phyloP scores from a whole-genome alignment of 2,888 invertebrate species.

The Hanleya hanleyi region DNA sequence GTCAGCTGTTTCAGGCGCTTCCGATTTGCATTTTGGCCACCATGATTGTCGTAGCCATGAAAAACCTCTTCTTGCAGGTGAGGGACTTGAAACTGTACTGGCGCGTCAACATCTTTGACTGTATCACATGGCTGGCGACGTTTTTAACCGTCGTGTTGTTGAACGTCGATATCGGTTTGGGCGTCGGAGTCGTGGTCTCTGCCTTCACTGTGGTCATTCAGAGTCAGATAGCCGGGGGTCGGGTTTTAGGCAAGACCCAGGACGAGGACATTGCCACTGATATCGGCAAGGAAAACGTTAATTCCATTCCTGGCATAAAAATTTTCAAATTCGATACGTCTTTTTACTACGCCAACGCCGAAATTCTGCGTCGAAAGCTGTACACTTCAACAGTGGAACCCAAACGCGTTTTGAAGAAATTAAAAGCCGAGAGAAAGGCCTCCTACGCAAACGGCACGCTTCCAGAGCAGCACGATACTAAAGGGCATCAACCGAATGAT shows the following conservation, averaged over 20 bases:
- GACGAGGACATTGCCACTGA: not conserved
- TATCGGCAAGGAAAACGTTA: slow-evolving; percentile 6
- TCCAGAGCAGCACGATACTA: not conserved
- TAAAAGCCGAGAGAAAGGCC: not conserved
- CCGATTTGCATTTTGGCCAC: slow-evolving; percentile 70
- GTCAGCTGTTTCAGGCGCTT: slow-evolving; percentile 59
- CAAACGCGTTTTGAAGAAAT: not conserved
- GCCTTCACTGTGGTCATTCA: slow-evolving; percentile 47
- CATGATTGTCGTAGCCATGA: slow-evolving; percentile 73
- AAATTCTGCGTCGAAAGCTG: slow-evolving; percentile 43
- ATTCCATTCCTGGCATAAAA: slow-evolving; percentile 24
- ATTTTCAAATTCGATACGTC: slow-evolving; percentile 43
- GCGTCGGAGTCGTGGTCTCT: slow-evolving; percentile 53
- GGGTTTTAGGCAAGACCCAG: slow-evolving; percentile 4
- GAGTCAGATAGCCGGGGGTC: slow-evolving; percentile 40
- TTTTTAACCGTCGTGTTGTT: slow-evolving; percentile 48
- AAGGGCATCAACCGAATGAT: not conserved
- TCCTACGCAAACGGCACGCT: not conserved
- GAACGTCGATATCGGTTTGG: slow-evolving; percentile 59
- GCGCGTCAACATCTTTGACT: slow-evolving; percentile 85
- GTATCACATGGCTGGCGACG: slow-evolving; percentile 73
- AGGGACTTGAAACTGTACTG: slow-evolving; percentile 81
- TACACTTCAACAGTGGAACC: slow-evolving; percentile 36
- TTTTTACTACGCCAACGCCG: slow-evolving; percentile 44
- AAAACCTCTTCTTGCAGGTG: slow-evolving; percentile 78